phyloP scores from a whole-genome alignment of 2,888 invertebrate species.

The Sarcophaga carnaria region DNA sequence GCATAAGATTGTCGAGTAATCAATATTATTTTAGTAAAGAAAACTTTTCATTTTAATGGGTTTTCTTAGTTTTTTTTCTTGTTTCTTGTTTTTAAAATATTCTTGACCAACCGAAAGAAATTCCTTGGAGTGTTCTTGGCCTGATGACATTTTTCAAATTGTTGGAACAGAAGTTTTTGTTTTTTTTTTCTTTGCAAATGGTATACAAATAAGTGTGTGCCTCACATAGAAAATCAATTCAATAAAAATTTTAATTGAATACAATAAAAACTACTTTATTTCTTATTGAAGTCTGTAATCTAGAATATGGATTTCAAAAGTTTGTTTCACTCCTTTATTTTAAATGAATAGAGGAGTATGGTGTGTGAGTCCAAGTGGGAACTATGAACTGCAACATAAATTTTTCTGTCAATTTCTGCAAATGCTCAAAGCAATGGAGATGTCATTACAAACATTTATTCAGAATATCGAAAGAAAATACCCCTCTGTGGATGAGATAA shows the following conservation, averaged over 20 bases:
- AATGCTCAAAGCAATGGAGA: too few species aligned
- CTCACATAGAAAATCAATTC: constrained; percentile 25
- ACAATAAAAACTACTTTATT: constrained; percentile 61
- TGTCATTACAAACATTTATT: too few species aligned
- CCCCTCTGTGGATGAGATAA: too few species aligned
- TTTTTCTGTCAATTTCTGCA: too few species aligned
- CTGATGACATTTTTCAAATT: constrained; percentile 65
- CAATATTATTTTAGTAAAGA: constrained; percentile 58
- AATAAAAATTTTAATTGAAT: constrained; percentile 57
- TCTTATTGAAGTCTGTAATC: not conserved
- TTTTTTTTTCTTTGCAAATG: not conserved
- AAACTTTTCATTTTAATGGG: constrained; percentile 29
- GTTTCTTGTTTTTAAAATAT: constrained; percentile 14
- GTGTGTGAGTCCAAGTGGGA: too few species aligned
- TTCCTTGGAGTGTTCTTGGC: constrained; percentile 59
- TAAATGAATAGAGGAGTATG: too few species aligned
- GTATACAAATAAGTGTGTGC: too few species aligned
- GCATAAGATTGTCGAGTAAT: constrained; percentile 59
- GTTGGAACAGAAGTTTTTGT: constrained; percentile 47
- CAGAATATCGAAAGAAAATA: too few species aligned
- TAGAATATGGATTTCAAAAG: too few species aligned
- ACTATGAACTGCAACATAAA: too few species aligned
- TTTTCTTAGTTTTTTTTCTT: constrained; percentile 38
- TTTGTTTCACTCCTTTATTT: too few species aligned
- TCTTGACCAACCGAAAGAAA: constrained; percentile 4